Conservation (phyloP, 2,113 vertebrate species). For the Ictidomys tridecemlineatus region DNA sequence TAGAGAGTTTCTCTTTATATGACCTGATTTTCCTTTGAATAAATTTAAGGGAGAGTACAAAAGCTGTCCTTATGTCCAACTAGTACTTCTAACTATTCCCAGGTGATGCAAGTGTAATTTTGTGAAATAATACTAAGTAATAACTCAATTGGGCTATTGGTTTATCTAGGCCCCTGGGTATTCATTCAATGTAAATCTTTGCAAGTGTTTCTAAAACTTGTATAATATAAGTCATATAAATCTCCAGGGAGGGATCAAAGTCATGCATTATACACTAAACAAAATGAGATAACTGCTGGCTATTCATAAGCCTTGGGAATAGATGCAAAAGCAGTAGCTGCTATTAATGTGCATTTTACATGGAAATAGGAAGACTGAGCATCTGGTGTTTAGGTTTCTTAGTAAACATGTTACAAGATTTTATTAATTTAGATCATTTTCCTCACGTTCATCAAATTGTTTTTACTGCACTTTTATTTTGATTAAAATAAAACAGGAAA, state of each 20-base stretch:
- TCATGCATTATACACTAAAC: background rate
- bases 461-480: conserved; percentile 81
- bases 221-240: conserved; percentile 32
- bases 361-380: conserved; percentile 33
- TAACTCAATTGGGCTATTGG: background rate
- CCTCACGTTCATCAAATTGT: conserved; percentile 66
- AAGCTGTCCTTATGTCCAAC: background rate
- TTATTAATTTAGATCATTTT: conserved; percentile 72
- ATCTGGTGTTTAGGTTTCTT: conserved; percentile 69
- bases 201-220: conserved; percentile 31
- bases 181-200: conserved; percentile 38
- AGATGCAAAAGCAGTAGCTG: background rate
- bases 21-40: background rate
- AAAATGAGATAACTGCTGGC: background rate
- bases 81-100: background rate
- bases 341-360: background rate
- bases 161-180: background rate
- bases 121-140: conserved; percentile 19
- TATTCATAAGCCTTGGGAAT: background rate
- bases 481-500: conserved; percentile 76
- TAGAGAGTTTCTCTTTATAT: background rate
- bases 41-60: background rate
- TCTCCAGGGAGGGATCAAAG: background rate
- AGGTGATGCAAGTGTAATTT: background rate
- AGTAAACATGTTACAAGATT: conserved; percentile 61